phyloP scores from a whole-genome alignment of 1,140 invertebrate species.

The Drosophila neocordata region DNA sequence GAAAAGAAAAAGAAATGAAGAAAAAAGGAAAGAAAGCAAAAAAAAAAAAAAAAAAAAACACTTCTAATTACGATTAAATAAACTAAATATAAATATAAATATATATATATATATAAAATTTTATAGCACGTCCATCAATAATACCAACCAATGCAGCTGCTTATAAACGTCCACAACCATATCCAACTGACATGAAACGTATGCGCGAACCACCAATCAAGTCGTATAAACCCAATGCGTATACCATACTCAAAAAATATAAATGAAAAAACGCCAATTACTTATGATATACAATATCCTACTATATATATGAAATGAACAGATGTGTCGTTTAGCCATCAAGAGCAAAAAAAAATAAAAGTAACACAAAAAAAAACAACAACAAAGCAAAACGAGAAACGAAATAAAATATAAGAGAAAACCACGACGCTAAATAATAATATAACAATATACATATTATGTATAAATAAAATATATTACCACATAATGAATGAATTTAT shows the following conservation, averaged over 20 bases:
- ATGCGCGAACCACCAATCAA: slow-evolving; percentile 76
- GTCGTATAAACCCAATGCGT: slow-evolving; percentile 75
- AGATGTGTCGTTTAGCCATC: neutral
- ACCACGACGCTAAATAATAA: slow-evolving; percentile 5
- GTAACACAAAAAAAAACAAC: neutral
- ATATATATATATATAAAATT: slow-evolving; percentile 67
- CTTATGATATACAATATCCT: slow-evolving; percentile 19
- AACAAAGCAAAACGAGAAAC: neutral
- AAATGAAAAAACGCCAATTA: slow-evolving; percentile 54
- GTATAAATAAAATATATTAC: slow-evolving; percentile 14
- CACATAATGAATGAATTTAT: slow-evolving; percentile 14
- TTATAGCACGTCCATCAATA: slow-evolving; percentile 80
- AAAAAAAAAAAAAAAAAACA: slow-evolving; percentile 38
- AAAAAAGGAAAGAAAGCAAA: slow-evolving; percentile 16
- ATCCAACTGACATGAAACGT: slow-evolving; percentile 78
- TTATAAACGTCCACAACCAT: slow-evolving; percentile 74
- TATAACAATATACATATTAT: slow-evolving; percentile 14
- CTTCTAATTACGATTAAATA: slow-evolving; percentile 39
- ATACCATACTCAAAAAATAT: slow-evolving; percentile 74
- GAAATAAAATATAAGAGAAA: neutral
- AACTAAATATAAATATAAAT: slow-evolving; percentile 36
- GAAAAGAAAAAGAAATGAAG: slow-evolving; percentile 26
- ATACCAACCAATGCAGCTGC: slow-evolving; percentile 75
- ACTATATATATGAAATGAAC: slow-evolving; percentile 19
- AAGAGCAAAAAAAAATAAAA: slow-evolving; percentile 28